These are phyloP conservation scores for Oreotrochilus melanogaster DNA, from an alignment of 2,113 vertebrate genomes.

Conservation along the genomic window DNA sequence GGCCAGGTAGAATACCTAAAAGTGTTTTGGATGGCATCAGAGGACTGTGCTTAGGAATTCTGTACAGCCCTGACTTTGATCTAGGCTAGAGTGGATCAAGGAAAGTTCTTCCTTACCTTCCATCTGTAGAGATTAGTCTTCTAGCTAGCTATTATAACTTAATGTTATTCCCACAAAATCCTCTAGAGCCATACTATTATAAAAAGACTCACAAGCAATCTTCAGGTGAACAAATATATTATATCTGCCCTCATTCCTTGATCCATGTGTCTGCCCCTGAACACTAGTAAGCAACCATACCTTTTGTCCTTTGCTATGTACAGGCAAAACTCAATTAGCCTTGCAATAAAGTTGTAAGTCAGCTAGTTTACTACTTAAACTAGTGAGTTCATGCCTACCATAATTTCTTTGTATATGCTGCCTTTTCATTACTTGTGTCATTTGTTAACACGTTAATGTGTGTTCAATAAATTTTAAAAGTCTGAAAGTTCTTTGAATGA, in stretches of 20 bases:
- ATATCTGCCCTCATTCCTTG: not conserved
- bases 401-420: not conserved
- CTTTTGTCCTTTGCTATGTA: not conserved
- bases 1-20: not conserved
- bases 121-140: not conserved
- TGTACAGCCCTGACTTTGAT: not conserved
- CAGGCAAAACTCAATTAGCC: not conserved
- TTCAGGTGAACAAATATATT: not conserved
- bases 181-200: not conserved
- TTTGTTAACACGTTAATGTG: not conserved
- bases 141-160: not conserved
- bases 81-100: not conserved
- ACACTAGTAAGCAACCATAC: not conserved
- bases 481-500: not conserved
- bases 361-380: not conserved
- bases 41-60: not conserved
- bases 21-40: not conserved
- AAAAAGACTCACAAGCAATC: not conserved
- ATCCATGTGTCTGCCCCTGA: not conserved
- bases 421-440: not conserved
- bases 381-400: not conserved
- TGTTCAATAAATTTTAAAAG: not conserved
- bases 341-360: not conserved
- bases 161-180: not conserved
- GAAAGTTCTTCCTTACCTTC: not conserved